Evolutionary conservation across 2,888 invertebrate species (phyloP).

Genomic region (Yponomeuta malinellus): DNA sequence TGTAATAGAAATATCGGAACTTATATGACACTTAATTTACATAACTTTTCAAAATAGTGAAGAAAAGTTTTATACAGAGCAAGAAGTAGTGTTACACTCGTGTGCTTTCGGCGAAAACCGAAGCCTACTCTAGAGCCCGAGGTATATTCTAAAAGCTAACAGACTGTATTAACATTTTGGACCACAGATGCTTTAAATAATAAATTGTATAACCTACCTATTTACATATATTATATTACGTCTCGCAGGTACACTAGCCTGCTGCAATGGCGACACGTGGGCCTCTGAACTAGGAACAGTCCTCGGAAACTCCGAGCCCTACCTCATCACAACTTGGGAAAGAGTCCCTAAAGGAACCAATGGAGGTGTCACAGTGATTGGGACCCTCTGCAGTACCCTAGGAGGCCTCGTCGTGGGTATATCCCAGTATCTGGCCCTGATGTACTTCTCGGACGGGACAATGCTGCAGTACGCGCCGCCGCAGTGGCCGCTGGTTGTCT

Average conservation of each 20-base stretch:
- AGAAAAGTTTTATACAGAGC: too few species aligned
- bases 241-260: constrained; percentile 81
- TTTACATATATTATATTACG: too few species aligned
- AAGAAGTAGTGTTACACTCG: too few species aligned
- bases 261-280: constrained; percentile 93
- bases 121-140: too few species aligned
- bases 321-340: constrained; percentile 83
- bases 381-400: constrained; percentile 73
- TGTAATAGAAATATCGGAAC: too few species aligned
- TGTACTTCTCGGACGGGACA: constrained; percentile 77
- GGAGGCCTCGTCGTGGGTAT: constrained; percentile 84
- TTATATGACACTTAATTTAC: too few species aligned
- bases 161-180: too few species aligned
- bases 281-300: constrained; percentile 92
- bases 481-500: constrained; percentile 86
- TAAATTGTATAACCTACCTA: too few species aligned
- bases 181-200: too few species aligned
- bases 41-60: too few species aligned
- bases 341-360: constrained; percentile 92
- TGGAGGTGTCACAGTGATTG: constrained; percentile 85
- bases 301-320: constrained; percentile 79
- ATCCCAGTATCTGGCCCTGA: constrained; percentile 80
- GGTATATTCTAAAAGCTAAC: too few species aligned
- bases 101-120: too few species aligned
- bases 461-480: constrained; percentile 77